phyloP scores from a whole-genome alignment of 2,113 vertebrate genomes.

The Plotosus lineatus region DNA sequence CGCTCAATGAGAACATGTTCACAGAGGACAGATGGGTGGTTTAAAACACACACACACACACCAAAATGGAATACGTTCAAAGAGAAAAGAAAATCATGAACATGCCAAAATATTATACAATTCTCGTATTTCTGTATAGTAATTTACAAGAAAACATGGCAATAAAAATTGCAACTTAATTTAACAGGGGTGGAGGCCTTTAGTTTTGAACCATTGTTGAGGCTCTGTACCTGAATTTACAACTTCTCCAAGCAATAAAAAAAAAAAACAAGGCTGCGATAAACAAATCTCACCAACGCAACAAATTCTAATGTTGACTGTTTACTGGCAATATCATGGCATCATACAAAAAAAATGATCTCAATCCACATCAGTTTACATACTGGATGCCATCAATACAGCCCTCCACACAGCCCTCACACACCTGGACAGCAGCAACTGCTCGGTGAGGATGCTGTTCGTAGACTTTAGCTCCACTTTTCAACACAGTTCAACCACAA shows the following conservation, averaged over 20 bases:
- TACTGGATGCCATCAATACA: too few relatives aligned
- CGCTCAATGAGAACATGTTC: not conserved
- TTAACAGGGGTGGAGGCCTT: not conserved
- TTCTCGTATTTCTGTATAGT: not conserved
- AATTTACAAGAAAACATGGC: not conserved
- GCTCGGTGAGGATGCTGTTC: too few relatives aligned
- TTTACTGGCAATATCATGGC: too few relatives aligned
- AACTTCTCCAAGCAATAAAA: not conserved
- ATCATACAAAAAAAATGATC: too few relatives aligned
- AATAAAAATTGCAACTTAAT: not conserved
- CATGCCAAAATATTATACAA: not conserved
- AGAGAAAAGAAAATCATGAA: not conserved
- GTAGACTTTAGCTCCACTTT: too few relatives aligned
- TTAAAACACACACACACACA: not conserved
- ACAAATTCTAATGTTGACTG: too few relatives aligned
- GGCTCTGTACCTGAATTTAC: not conserved
- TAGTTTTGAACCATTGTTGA: not conserved
- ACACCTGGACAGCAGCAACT: too few relatives aligned
- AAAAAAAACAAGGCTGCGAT: not conserved
- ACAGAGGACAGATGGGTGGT: not conserved
- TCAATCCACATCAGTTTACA: too few relatives aligned
- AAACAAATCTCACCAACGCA: too few relatives aligned
- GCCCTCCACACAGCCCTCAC: too few relatives aligned
- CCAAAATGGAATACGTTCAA: not conserved
- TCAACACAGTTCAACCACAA: too few relatives aligned